Evolutionary conservation across 2,113 vertebrate species (phyloP).

Genomic region (Sebastes fasciatus): DNA sequence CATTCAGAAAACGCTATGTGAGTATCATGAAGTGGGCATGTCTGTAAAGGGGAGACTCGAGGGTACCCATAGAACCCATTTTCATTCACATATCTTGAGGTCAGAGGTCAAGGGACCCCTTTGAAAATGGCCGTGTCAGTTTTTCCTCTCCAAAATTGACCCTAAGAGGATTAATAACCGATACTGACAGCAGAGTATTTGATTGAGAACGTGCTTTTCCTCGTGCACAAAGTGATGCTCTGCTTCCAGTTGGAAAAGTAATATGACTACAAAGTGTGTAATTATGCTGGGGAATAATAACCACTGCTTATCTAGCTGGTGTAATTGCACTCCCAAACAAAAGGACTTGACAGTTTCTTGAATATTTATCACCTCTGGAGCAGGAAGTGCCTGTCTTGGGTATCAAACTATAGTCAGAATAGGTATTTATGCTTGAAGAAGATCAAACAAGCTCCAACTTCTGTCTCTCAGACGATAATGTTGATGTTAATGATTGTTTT

Average conservation of each 20-base stretch:
- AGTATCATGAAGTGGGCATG: too few relatives aligned
- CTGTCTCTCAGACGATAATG: constrained; percentile 23
- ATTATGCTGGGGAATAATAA: constrained; percentile 34
- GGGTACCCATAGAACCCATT: too few relatives aligned
- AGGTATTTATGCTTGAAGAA: constrained; percentile 49
- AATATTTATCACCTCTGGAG: constrained; percentile 53
- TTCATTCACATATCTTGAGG: too few relatives aligned
- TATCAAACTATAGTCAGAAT: constrained; percentile 29
- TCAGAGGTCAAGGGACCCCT: too few relatives aligned
- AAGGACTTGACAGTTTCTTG: constrained; percentile 40
- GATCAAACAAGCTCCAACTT: constrained; percentile 51
- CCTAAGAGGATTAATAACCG: too few relatives aligned
- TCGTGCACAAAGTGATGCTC: not conserved
- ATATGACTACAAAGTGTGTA: constrained; percentile 18
- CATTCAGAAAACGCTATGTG: too few relatives aligned
- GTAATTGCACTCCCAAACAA: constrained; percentile 38
- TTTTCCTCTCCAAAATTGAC: too few relatives aligned
- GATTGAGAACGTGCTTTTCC: not conserved
- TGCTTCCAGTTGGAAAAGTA: not conserved
- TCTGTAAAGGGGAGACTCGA: too few relatives aligned
- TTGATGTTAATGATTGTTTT: constrained; percentile 36
- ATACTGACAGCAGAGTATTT: not conserved
- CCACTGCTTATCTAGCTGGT: constrained; percentile 18
- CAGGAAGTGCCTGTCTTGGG: constrained; percentile 10
- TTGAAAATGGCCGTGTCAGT: too few relatives aligned